Percentiles rank a stretch among this genome's conserved stretches.
phyloP scores from a whole-genome alignment of 2,888 invertebrate genomes.

The Sesia bembeciformis region DNA sequence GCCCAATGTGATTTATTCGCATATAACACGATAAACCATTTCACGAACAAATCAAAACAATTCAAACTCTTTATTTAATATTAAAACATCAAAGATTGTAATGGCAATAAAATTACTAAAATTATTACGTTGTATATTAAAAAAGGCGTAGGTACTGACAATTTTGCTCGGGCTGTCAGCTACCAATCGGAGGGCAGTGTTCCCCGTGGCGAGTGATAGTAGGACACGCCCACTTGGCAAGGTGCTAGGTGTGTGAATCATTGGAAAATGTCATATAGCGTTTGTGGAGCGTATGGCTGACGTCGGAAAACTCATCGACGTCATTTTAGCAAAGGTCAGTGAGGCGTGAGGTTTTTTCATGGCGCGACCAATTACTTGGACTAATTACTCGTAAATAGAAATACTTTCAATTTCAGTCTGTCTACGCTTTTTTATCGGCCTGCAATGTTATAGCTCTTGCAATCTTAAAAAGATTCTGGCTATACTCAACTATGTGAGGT shows the following conservation, averaged over 20 bases:
- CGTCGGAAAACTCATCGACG: constrained; percentile 6
- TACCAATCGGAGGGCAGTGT: constrained; percentile 17
- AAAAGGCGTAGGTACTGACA: constrained; percentile 24
- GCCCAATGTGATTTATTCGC: not conserved
- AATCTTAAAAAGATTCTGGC: too few species aligned
- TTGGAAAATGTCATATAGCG: constrained; percentile 19
- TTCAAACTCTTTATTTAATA: not conserved
- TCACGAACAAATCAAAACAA: not conserved
- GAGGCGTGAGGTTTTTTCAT: not conserved
- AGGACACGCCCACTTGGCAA: constrained; percentile 31
- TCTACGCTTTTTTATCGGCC: too few species aligned
- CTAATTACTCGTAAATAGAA: too few species aligned
- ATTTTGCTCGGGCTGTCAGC: not conserved
- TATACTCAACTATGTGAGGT: too few species aligned
- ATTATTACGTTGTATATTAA: constrained; percentile 2
- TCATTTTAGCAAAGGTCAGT: constrained; percentile 9
- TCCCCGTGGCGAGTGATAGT: constrained; percentile 9
- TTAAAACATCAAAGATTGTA: not conserved
- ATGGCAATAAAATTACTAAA: not conserved
- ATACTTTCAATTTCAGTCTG: too few species aligned
- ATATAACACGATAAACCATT: not conserved
- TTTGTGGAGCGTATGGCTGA: constrained; percentile 4
- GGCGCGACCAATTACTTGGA: too few species aligned
- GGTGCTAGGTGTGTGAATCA: constrained; percentile 23
- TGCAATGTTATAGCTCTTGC: too few species aligned